Conservation (phyloP, 2,797 vertebrate genomes). For the Sparus aurata region DNA sequence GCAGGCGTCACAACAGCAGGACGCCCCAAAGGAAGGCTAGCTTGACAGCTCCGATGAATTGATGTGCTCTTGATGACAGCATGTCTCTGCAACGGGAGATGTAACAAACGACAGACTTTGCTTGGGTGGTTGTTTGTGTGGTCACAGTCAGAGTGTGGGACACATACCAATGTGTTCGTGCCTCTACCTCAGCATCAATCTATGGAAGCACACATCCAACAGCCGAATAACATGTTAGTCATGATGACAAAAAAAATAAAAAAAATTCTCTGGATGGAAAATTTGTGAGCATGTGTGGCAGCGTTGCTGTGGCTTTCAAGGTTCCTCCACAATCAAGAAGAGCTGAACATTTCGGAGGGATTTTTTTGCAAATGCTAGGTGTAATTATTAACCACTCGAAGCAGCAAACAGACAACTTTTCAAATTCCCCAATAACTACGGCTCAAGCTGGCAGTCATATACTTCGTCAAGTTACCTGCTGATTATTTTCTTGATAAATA, state of each 20-base stretch:
- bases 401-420: no score
- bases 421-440: no score
- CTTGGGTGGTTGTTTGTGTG: constrained; percentile 21
- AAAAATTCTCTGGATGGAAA: neutral
- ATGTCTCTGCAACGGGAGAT: constrained; percentile 43
- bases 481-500: no score
- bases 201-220: neutral
- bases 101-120: constrained; percentile 41
- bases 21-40: constrained; percentile 52
- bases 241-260: neutral
- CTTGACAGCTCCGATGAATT: constrained; percentile 48
- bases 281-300: no score
- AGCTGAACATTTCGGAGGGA: neutral
- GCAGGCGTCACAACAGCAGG: constrained; percentile 56
- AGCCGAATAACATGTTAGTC: no score
- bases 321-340: neutral
- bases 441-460: no score
- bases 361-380: neutral
- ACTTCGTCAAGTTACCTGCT: no score
- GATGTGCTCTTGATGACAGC: constrained; percentile 57
- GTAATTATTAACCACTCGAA: neutral
- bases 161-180: constrained; percentile 29
- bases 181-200: neutral
- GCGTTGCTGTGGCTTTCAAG: neutral
- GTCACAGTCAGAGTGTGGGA: neutral